Evolutionary conservation across 92 coral and sea anemone genomes (phyloP).

Genomic region (Paragorgia papillata): DNA sequence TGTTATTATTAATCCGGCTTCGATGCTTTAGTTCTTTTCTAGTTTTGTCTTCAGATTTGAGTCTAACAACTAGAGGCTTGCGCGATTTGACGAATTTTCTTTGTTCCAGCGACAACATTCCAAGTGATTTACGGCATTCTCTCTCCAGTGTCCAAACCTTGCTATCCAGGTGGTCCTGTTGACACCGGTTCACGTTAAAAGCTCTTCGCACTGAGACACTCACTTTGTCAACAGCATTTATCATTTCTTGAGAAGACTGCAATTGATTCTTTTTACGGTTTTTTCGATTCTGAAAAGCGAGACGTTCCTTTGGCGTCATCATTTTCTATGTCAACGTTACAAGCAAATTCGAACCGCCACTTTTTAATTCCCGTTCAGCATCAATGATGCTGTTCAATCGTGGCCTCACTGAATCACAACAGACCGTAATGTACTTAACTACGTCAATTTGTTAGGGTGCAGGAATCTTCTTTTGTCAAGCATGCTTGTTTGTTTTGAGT

Average conservation of each 20-base stretch:
- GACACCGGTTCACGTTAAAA: constrained; percentile 41
- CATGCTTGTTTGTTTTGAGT: not conserved
- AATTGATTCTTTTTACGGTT: not conserved
- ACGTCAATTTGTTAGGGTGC: not conserved
- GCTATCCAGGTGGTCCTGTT: constrained; percentile 37
- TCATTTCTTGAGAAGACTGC: constrained; percentile 37
- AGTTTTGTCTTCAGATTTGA: not conserved
- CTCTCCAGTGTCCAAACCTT: constrained; percentile 28
- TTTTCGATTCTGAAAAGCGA: not conserved
- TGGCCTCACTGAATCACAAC: not conserved
- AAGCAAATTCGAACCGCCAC: no score
- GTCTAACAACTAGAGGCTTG: constrained; percentile 4
- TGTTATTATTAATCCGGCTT: not conserved
- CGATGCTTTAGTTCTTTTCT: not conserved
- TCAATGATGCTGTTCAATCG: no score
- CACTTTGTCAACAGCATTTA: constrained; percentile 35
- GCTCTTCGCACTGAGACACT: constrained; percentile 36
- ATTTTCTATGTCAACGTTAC: not conserved
- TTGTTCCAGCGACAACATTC: constrained; percentile 25
- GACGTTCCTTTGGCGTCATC: not conserved
- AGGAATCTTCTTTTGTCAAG: not conserved
- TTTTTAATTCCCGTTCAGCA: no score
- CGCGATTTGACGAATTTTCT: constrained; percentile 17
- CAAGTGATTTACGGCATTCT: constrained; percentile 39
- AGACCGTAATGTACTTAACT: no score